phyloP scores from a whole-genome alignment of 1,140 invertebrate genomes.

The Lepeophtheirus salmonis region DNA sequence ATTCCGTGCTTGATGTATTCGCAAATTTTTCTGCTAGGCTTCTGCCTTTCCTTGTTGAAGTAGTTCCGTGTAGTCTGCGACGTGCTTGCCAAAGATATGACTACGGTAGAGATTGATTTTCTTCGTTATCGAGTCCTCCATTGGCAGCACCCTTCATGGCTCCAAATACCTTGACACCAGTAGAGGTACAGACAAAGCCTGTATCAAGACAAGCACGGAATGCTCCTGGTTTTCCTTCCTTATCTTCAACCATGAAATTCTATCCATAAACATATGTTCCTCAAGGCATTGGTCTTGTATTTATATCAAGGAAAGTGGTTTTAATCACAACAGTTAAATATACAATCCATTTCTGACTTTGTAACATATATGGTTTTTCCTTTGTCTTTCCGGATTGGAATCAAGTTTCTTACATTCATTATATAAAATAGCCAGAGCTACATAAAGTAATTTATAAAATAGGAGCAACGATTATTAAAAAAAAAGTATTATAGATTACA shows the following conservation, averaged over 20 bases:
- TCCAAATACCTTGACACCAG: conserved; percentile 90
- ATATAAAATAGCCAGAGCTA: no score
- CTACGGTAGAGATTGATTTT: conserved; percentile 75
- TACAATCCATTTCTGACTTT: no score
- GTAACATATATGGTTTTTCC: no score
- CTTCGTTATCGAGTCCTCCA: conserved; percentile 82
- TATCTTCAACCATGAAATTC: conserved; percentile 82
- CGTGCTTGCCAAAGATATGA: conserved; percentile 92
- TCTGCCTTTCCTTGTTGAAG: conserved; percentile 89
- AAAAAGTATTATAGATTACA: no score
- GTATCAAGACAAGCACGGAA: conserved; percentile 95
- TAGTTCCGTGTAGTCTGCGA: conserved; percentile 86
- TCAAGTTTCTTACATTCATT: no score
- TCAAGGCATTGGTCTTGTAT: no score
- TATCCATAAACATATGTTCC: conserved; percentile 70
- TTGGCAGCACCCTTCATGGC: conserved; percentile 98
- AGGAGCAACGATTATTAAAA: no score
- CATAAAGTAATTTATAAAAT: no score
- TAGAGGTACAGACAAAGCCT: conserved; percentile 85
- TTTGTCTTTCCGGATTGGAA: no score
- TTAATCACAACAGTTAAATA: no score
- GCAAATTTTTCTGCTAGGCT: conserved; percentile 88
- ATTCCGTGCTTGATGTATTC: conserved; percentile 40
- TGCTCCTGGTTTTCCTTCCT: conserved; percentile 78
- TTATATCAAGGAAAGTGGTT: no score